Evolutionary conservation across 2,888 invertebrate genomes (phyloP), one percentile per base, ranked within the genome.

Genomic region (Plemyria rubiginata): DNA sequence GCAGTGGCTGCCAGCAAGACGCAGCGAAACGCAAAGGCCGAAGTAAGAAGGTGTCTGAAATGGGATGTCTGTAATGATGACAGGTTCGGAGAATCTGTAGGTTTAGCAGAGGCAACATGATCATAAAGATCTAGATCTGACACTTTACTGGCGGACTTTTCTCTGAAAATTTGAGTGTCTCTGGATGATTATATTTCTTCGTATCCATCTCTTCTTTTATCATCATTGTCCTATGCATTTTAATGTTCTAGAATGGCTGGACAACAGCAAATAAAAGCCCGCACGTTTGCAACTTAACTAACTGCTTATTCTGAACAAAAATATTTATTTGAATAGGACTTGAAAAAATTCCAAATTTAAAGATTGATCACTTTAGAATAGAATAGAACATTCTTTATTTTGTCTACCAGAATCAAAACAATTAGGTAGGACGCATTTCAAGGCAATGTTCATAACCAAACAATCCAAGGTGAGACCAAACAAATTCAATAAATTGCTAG

Each of bases 11-110:
- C 64, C 56, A 65, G 64, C 57, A 60, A 64, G 64, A 60, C 38
- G 56, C 81, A 83, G 81, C 75, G 78, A 83, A 80, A 79, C 77
- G 77, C 75, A 82, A 76, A 83, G 86, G 85, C 84, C 82, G 79
- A 74, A 78, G 81, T 82, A 74, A 85, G 82, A 80, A 82, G 80
- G 71, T 71, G 74, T 64, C 73, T 74, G 70, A 73, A 76, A 81
- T 76, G 73, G 77, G 76, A 60, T 54, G 40, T 51, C 45, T 36
- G n/a, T 55, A 46, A 16, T 56, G 48, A 49, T 55, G 43, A 64
- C 56, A 60, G 60, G 60, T 56, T n/a, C n/a, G n/a, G n/a, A n/a
- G n/a, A n/a, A n/a, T n/a, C n/a, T n/a, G n/a, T n/a, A n/a, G n/a
- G n/a, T n/a, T n/a, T 64, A 59, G 29, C 41, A 49, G 12, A 32